Base-by-base conservation (phyloP, 2,888 invertebrate species). In the Tenthredo livida region DNA sequence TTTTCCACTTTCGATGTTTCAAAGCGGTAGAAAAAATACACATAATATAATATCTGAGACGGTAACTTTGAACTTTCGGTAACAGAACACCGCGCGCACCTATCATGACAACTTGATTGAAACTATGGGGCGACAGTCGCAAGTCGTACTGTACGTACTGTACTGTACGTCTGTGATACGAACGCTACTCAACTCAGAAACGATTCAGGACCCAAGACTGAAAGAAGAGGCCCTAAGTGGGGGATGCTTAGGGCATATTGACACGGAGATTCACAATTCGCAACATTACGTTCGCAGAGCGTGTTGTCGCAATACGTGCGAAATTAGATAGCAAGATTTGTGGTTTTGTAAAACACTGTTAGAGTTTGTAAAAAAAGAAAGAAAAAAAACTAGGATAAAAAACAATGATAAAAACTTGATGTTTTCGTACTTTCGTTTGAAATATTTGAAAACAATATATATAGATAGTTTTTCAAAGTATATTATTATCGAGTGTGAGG, bases 71-170 rank as follows among this genome's bases (percentile, higher is more conserved):
- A 12, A 25, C 21, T 25, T 61, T 12, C 5, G 70, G 33, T 9
- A 70, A 70, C 70, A 4, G 6, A 70, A 37, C 37, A 70, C 70
- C 70, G n/a, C 70, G 29, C 70, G 70, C 70, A 70, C 70, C 37
- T 70, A 70, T 70, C 70, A 70, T 70, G 33, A 70, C 70, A 37
- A 37, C 70, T 70, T 17, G 2, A 37, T 61, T 61, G 61, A 25
- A 61, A 61, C 61, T 61, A 70, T 37, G 37, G 70, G 37, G 37
- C 70, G 70, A 33, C 70, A n/a, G 29, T 67, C 29, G n/a, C 70
- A 70, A 70, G n/a, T 70, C 37, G 29, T 29, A 70, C 70, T 70
- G 47, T 43, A 12, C 10, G 2, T 47, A 33, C 7, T 37, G 15
- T 25, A 70, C 70, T 70, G 43, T 43, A 3, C 10, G 12, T 43